A percentile compares a stretch with the other conserved stretches of the same genome.
Conservation (phyloP, 2,888 invertebrate species). For the Drosophila prostipennis region DNA sequence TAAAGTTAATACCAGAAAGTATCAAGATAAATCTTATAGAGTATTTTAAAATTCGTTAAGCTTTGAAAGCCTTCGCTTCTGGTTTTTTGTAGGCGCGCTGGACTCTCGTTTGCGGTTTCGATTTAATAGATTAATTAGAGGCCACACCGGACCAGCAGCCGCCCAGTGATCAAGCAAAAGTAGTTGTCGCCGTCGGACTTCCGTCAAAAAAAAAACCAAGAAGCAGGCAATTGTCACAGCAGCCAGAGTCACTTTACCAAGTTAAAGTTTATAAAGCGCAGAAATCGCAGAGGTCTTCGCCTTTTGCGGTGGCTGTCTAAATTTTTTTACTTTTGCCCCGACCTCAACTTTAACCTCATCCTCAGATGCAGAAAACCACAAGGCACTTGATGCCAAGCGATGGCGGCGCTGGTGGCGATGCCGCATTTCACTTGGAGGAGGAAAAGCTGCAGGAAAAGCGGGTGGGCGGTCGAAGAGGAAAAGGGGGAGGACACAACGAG, state of each 20-base stretch:
- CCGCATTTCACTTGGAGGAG: conserved; percentile 45
- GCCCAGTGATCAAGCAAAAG: conserved; percentile 81
- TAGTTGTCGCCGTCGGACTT: conserved; percentile 64
- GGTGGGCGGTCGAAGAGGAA: background rate
- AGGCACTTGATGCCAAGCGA: conserved; percentile 78
- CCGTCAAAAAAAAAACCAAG: conserved; percentile 66
- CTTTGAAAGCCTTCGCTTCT: background rate
- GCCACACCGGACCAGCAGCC: conserved; percentile 59
- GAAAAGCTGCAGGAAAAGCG: conserved; percentile 7
- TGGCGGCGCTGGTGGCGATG: conserved; percentile 55
- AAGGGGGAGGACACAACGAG: conserved; percentile 50
- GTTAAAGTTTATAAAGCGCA: conserved; percentile 51
- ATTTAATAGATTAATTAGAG: conserved; percentile 80
- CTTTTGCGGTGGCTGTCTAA: conserved; percentile 55
- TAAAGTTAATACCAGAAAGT: background rate
- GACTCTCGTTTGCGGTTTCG: conserved; percentile 64
- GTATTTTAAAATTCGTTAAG: background rate
- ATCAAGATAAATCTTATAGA: background rate
- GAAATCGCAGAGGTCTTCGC: conserved; percentile 43
- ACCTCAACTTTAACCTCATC: conserved; percentile 36
- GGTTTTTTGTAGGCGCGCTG: conserved; percentile 63
- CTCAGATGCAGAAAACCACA: conserved; percentile 37
- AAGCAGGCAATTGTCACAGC: conserved; percentile 35
- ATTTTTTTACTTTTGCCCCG: conserved; percentile 46
- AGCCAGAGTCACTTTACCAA: conserved; percentile 50